phyloP scores from a whole-genome alignment of 2,113 vertebrate species.

The Hystrix brachyura region DNA sequence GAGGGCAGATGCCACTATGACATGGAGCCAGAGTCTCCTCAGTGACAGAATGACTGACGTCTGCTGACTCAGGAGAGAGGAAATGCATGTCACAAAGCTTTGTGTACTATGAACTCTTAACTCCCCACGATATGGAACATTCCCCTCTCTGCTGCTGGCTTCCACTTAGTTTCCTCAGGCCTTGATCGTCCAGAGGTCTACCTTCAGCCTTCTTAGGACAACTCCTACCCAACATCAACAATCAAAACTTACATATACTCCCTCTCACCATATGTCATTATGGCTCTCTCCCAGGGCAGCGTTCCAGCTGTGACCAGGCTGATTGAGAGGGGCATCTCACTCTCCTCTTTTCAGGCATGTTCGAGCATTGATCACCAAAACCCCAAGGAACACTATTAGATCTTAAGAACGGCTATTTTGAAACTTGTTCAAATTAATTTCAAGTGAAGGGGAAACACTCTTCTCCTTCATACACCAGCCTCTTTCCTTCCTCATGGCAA shows the following conservation, averaged over 20 bases:
- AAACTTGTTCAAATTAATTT: conserved; percentile 5
- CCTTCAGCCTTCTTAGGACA: neutral
- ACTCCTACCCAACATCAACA: neutral
- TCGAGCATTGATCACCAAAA: neutral
- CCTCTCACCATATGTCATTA: neutral
- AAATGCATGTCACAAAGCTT: neutral
- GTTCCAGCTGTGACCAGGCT: neutral
- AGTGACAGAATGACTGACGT: neutral
- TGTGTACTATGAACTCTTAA: neutral
- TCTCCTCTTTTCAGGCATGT: neutral
- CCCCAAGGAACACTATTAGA: neutral
- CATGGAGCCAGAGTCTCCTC: neutral
- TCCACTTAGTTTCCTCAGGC: neutral
- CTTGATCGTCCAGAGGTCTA: neutral
- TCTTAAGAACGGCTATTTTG: neutral
- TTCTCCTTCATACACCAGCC: neutral
- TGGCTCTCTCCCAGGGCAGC: neutral
- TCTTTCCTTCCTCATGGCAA: neutral
- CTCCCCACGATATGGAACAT: neutral
- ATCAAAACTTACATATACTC: neutral
- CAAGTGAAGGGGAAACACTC: neutral
- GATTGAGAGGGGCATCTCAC: neutral
- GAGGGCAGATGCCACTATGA: neutral
- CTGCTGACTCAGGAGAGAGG: neutral
- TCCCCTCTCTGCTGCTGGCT: neutral